Percentiles rank a stretch among this genome's conserved stretches.
Conservation (phyloP, 2,113 vertebrate genomes). For the Chascanopsetta lugubris region DNA sequence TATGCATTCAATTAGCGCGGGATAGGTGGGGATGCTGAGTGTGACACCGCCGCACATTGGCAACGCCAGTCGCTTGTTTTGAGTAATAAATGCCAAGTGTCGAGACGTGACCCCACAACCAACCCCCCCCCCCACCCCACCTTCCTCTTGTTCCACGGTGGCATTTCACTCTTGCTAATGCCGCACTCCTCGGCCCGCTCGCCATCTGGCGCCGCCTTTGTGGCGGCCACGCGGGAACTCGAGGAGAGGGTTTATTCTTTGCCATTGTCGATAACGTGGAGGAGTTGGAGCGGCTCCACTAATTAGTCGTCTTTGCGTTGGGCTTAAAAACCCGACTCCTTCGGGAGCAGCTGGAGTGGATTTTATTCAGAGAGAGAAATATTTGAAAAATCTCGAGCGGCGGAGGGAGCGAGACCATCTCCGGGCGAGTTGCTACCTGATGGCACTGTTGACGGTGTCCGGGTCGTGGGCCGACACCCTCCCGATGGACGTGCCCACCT, state of each 20-base stretch:
- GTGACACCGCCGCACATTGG: conserved; percentile 48
- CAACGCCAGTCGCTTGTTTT: conserved; percentile 55
- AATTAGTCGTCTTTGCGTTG: background rate
- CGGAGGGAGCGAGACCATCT: background rate
- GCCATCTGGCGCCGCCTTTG: conserved; percentile 69
- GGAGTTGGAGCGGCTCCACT: conserved; percentile 6
- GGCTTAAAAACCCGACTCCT: background rate
- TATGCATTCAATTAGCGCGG: conserved; percentile 75
- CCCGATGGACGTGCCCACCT: conserved; percentile 89
- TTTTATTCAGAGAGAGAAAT: background rate
- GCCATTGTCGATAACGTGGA: conserved; percentile 23
- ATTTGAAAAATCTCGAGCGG: background rate
- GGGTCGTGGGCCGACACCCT: conserved; percentile 92
- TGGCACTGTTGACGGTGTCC: conserved; percentile 87
- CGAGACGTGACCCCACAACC: conserved; percentile 53
- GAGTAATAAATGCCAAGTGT: conserved; percentile 67
- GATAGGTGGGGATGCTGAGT: conserved; percentile 36
- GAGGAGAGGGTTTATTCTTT: conserved; percentile 10
- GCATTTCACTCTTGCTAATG: conserved; percentile 74
- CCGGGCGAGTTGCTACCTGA: conserved; percentile 82
- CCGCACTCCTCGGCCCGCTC: conserved; percentile 47
- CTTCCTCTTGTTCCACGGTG: conserved; percentile 69
- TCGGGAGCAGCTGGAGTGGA: background rate
- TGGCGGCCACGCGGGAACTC: conserved; percentile 14
- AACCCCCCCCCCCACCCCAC: too few species aligned